Evolutionary conservation across 1,140 invertebrate species (phyloP).

Genomic region (Diorhabda elongata): DNA sequence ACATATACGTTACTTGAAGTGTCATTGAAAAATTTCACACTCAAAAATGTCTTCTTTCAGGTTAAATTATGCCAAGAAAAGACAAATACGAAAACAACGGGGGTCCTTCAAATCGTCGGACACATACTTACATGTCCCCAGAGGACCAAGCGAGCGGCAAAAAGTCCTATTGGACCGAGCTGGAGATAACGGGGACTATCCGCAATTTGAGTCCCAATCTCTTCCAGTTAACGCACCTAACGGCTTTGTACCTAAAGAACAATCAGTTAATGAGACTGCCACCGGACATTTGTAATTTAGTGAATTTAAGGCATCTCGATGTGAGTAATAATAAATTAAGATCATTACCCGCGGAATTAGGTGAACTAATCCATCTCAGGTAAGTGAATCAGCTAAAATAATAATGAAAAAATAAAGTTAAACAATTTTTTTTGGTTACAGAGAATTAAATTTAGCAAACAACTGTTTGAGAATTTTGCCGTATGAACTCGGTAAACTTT

Average conservation of each 20-base stretch:
- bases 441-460: slow-evolving; percentile 90
- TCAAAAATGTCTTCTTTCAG: slow-evolving; percentile 43
- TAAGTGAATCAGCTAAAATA: slow-evolving; percentile 43
- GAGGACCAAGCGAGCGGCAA: slow-evolving; percentile 88
- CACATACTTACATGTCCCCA: slow-evolving; percentile 86
- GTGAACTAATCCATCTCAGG: slow-evolving; percentile 90
- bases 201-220: slow-evolving; percentile 86
- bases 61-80: slow-evolving; percentile 62
- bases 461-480: slow-evolving; percentile 91
- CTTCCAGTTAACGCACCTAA: slow-evolving; percentile 87
- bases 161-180: slow-evolving; percentile 73
- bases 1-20: slow-evolving; percentile 3
- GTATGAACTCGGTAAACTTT: slow-evolving; percentile 95
- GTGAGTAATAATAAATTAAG: slow-evolving; percentile 91
- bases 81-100: slow-evolving; percentile 48
- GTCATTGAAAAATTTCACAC: background rate
- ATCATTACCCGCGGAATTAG: slow-evolving; percentile 89
- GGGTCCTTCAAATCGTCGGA: slow-evolving; percentile 62
- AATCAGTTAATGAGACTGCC: slow-evolving; percentile 87
- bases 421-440: slow-evolving; percentile 49
- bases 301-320: slow-evolving; percentile 83
- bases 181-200: slow-evolving; percentile 72
- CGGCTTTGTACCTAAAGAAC: slow-evolving; percentile 92
- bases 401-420: background rate
- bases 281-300: slow-evolving; percentile 78